Percentiles rank a stretch among this genome's conserved stretches.
Evolutionary conservation across 2,888 invertebrate species (phyloP).

Genomic region (Euzophera pinguis): DNA sequence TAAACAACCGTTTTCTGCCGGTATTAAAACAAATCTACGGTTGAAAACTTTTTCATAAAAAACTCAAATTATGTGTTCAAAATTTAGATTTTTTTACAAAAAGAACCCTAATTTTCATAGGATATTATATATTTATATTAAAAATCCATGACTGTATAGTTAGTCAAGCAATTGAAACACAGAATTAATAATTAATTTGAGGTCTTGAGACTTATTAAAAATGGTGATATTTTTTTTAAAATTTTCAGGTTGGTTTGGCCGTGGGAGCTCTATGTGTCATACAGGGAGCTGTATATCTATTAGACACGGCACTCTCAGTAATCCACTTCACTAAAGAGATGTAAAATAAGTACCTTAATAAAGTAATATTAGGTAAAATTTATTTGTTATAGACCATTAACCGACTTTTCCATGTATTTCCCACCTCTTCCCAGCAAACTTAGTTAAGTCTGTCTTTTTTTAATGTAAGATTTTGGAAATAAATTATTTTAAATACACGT

Average conservation of each 20-base stretch:
- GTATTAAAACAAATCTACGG: no score
- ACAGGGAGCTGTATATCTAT: constrained; percentile 87
- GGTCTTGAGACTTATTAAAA: background rate
- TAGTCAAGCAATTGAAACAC: no score
- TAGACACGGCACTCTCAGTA: constrained; percentile 89
- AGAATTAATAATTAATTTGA: no score
- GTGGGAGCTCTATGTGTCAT: constrained; percentile 89
- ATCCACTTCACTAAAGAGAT: constrained; percentile 86
- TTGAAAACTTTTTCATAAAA: no score
- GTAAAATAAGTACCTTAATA: constrained; percentile 43
- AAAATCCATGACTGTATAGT: no score
- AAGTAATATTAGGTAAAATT: constrained; percentile 28
- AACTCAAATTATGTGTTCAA: no score
- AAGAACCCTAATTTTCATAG: no score
- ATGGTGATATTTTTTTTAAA: background rate
- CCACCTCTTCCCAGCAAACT: constrained; percentile 19
- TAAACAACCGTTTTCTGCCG: no score
- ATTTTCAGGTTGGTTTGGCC: constrained; percentile 85
- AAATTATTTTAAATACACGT: constrained; percentile 8
- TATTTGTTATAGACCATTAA: constrained; percentile 14
- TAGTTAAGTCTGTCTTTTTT: constrained; percentile 21
- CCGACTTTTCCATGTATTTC: constrained; percentile 13
- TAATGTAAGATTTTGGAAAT: constrained; percentile 24
- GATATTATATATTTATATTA: no score
- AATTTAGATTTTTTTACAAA: no score